Evolutionary conservation across 2,888 invertebrate species (phyloP).

Genomic region (Nysson spinosus): DNA sequence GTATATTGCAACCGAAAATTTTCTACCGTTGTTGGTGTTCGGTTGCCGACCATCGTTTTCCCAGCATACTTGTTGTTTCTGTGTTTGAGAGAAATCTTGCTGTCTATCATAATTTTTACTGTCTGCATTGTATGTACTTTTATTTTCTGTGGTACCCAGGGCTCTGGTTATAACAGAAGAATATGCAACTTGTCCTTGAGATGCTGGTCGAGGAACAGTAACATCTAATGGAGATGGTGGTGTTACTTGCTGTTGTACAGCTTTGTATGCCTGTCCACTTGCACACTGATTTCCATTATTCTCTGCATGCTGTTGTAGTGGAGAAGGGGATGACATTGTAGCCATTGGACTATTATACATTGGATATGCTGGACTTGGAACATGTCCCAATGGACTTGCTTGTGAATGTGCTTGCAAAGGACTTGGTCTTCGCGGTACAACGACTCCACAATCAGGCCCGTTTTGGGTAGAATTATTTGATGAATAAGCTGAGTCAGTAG

Average conservation of each 20-base stretch:
- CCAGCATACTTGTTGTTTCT: constrained; percentile 76
- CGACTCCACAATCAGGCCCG: constrained; percentile 83
- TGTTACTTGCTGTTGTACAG: constrained; percentile 75
- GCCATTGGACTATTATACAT: constrained; percentile 91
- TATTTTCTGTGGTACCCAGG: constrained; percentile 81
- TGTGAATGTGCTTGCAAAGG: constrained; percentile 84
- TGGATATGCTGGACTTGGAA: constrained; percentile 89
- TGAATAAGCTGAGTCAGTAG: constrained; percentile 82
- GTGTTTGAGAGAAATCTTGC: constrained; percentile 76
- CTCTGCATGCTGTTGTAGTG: constrained; percentile 81
- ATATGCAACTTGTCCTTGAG: constrained; percentile 85
- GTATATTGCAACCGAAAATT: constrained; percentile 65
- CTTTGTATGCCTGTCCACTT: constrained; percentile 66
- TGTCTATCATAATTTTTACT: constrained; percentile 69
- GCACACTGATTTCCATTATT: constrained; percentile 68
- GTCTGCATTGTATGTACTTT: constrained; percentile 65
- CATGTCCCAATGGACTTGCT: constrained; percentile 86
- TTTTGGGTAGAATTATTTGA: constrained; percentile 81
- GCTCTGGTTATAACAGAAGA: constrained; percentile 90
- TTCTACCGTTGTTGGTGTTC: constrained; percentile 57
- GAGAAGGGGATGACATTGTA: constrained; percentile 84
- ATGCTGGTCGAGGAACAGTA: constrained; percentile 82
- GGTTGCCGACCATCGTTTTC: constrained; percentile 68
- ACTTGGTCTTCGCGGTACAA: constrained; percentile 84
- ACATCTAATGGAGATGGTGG: constrained; percentile 86